Percentiles rank a stretch among this genome's conserved stretches.
Evolutionary conservation across 1,140 invertebrate genomes (phyloP).

Genomic region (Cylas formicarius): DNA sequence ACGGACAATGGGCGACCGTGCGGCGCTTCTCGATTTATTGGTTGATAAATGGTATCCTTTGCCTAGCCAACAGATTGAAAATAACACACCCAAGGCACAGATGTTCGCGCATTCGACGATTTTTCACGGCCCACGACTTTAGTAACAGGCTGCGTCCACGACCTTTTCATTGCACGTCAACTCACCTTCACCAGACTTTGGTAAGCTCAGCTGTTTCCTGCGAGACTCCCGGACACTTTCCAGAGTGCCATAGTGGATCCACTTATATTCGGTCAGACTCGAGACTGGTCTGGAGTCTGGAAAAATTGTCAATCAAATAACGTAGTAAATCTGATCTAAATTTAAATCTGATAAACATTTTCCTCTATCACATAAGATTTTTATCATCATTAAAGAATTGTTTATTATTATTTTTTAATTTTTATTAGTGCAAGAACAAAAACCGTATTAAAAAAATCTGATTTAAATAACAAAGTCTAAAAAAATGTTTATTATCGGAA

Average conservation of each 20-base stretch:
- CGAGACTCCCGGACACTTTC: constrained; percentile 28
- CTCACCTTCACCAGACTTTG: constrained; percentile 19
- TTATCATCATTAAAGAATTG: too few relatives aligned
- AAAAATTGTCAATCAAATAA: too few relatives aligned
- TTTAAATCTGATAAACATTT: too few relatives aligned
- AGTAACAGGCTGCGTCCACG: neutral
- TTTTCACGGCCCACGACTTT: neutral
- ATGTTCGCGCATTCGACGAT: neutral
- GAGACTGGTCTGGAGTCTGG: constrained; percentile 18
- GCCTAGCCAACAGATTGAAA: neutral
- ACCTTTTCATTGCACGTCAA: neutral
- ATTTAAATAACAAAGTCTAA: too few relatives aligned
- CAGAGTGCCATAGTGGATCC: constrained; percentile 30
- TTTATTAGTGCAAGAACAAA: too few relatives aligned
- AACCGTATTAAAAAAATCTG: too few relatives aligned
- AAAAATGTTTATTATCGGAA: too few relatives aligned
- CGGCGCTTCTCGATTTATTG: neutral
- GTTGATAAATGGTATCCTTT: neutral
- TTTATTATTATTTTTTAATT: too few relatives aligned
- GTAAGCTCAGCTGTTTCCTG: constrained; percentile 14
- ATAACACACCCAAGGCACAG: neutral
- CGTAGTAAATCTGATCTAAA: too few relatives aligned
- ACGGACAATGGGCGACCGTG: neutral
- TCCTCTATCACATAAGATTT: too few relatives aligned
- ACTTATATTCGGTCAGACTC: constrained; percentile 31